A percentile compares a stretch with the other conserved stretches of the same genome.
These are phyloP conservation scores for Halcyon smyrnensis DNA, from an alignment of 2,797 vertebrate genomes.

Conservation along the genomic window DNA sequence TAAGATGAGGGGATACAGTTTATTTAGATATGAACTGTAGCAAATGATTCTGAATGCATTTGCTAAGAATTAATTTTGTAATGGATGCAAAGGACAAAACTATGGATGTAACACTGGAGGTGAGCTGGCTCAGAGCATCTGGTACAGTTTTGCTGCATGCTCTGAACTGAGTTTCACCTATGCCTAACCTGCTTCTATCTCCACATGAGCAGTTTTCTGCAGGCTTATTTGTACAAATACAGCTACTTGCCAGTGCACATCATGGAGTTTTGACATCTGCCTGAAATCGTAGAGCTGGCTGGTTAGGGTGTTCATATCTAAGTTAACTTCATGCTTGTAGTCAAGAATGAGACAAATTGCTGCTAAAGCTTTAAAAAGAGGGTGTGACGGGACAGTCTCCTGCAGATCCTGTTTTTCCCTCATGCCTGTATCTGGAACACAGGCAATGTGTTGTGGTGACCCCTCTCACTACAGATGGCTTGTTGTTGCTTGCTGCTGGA, in stretches of 20 bases:
- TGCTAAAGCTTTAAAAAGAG: background rate
- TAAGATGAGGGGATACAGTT: background rate
- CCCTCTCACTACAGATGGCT: background rate
- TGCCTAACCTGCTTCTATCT: background rate
- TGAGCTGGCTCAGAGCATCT: slow-evolving; percentile 15
- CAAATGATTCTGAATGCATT: slow-evolving; percentile 5
- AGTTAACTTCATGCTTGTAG: slow-evolving; percentile 43
- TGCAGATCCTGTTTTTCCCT: background rate
- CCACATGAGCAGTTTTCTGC: background rate
- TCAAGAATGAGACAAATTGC: slow-evolving; percentile 32
- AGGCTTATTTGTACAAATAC: background rate
- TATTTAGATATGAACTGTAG: background rate
- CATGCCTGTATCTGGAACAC: accelerated
- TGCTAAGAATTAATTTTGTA: background rate
- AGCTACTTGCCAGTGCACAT: background rate
- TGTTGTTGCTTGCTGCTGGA: background rate
- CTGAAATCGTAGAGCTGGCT: background rate
- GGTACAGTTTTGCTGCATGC: background rate
- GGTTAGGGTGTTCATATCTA: background rate
- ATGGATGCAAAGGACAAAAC: slow-evolving; percentile 33
- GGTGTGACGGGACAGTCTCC: background rate
- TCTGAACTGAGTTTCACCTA: background rate
- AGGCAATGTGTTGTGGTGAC: background rate
- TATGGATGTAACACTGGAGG: slow-evolving; percentile 10
- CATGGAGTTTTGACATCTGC: background rate